Evolutionary conservation across 2,797 vertebrate species (phyloP).

Genomic region (Myiothlypis coronata): DNA sequence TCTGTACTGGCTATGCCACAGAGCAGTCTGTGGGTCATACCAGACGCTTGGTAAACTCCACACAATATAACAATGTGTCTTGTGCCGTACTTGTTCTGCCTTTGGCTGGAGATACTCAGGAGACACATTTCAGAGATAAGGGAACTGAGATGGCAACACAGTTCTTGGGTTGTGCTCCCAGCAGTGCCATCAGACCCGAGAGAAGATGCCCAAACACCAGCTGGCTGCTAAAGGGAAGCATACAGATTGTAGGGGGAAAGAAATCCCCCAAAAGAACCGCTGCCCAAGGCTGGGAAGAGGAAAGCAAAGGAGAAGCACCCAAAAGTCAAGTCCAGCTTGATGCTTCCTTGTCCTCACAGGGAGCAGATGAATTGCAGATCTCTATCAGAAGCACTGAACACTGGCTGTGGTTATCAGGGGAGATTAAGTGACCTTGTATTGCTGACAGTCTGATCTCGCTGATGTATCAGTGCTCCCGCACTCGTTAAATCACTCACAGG

Average conservation of each 20-base stretch:
- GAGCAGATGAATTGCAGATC: not conserved
- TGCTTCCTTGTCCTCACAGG: not conserved
- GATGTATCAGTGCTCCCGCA: not conserved
- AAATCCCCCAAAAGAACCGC: not conserved
- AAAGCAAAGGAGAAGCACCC: not conserved
- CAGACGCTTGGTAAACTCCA: not conserved
- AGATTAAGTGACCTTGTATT: not conserved
- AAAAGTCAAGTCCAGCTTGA: not conserved
- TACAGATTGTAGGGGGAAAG: not conserved
- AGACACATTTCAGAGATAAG: not conserved
- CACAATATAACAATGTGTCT: not conserved
- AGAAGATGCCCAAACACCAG: not conserved
- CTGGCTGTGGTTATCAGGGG: not conserved
- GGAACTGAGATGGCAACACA: not conserved
- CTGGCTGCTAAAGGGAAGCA: not conserved
- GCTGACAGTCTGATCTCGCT: not conserved
- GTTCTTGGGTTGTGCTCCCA: not conserved
- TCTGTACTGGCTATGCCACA: not conserved
- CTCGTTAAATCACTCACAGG: rapidly evolving
- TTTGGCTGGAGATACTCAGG: not conserved
- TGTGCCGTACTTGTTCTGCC: rapidly evolving
- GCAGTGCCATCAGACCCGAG: not conserved
- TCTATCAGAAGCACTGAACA: not conserved
- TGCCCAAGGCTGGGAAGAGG: not conserved
- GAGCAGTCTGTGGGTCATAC: not conserved